Percentiles rank a stretch among this genome's conserved stretches.
These are phyloP conservation scores for Patiria pectinifera DNA, from an alignment of 53 echinoderm and acorn worm genomes.

Conservation along the genomic window DNA sequence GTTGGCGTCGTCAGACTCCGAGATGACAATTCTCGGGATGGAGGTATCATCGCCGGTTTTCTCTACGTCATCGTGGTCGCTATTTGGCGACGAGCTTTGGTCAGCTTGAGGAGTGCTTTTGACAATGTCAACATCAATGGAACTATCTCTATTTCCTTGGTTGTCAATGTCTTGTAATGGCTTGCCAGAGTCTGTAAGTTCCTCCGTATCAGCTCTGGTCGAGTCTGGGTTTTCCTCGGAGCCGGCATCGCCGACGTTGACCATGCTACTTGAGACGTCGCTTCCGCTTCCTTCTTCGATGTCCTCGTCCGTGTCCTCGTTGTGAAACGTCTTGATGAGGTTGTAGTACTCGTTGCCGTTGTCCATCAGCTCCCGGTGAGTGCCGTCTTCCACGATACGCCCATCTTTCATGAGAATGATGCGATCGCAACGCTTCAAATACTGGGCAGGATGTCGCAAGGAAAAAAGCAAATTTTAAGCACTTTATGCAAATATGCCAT, in stretches of 20 bases:
- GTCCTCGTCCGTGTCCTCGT: conserved; percentile 46
- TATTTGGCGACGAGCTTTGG: background rate
- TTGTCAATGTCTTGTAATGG: background rate
- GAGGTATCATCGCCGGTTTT: background rate
- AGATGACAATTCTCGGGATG: background rate
- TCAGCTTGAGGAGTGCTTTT: background rate
- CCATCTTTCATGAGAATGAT: conserved; percentile 83
- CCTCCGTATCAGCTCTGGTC: background rate
- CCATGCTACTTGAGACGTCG: background rate
- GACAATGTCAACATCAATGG: background rate
- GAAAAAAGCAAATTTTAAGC: background rate
- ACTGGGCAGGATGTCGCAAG: background rate
- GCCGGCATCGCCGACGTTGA: background rate
- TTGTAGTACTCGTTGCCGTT: conserved; percentile 68
- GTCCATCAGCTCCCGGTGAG: conserved; percentile 75
- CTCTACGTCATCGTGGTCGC: background rate
- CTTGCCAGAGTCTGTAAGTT: background rate
- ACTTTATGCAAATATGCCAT: no score
- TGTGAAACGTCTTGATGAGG: conserved; percentile 76
- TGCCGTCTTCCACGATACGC: conserved; percentile 68
- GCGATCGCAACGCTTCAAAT: conserved; percentile 72
- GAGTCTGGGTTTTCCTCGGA: background rate
- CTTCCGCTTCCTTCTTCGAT: background rate
- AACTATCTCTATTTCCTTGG: background rate
- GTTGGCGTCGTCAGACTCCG: background rate